Evolutionary conservation across 2,113 vertebrate species (phyloP).

Genomic region (Etheostoma spectabile): DNA sequence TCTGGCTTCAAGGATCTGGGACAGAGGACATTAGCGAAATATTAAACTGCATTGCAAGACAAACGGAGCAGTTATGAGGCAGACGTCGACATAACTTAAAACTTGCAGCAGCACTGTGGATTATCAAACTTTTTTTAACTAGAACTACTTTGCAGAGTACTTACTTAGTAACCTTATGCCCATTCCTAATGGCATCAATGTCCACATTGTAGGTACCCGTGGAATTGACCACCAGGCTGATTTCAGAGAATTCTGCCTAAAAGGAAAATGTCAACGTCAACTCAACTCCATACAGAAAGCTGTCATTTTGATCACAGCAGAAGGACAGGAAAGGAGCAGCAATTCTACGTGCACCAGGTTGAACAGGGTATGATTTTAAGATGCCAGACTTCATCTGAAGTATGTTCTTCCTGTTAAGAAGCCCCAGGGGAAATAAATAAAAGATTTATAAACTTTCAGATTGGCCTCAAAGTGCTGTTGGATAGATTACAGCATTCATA

Average conservation of each 20-base stretch:
- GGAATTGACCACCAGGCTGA: conserved; percentile 90
- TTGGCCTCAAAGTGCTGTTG: background rate
- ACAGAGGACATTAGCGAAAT: conserved; percentile 43
- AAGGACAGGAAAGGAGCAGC: background rate
- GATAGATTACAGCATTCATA: background rate
- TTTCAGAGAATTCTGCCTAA: conserved; percentile 92
- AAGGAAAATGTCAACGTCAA: conserved; percentile 35
- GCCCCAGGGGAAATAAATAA: conserved; percentile 25
- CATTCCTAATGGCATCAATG: conserved; percentile 88
- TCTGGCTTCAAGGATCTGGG: conserved; percentile 90
- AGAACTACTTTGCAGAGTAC: conserved; percentile 45
- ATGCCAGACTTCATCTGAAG: conserved; percentile 9
- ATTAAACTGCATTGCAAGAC: conserved; percentile 30
- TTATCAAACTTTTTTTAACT: background rate
- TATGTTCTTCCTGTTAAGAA: conserved; percentile 16
- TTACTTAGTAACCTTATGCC: conserved; percentile 90
- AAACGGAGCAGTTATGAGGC: conserved; percentile 4
- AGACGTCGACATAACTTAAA: background rate
- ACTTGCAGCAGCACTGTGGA: conserved; percentile 1
- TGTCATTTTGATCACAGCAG: background rate
- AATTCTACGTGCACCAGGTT: background rate
- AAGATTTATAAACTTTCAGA: conserved; percentile 13
- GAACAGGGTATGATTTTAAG: background rate
- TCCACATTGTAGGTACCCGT: conserved; percentile 89
- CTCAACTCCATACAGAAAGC: conserved; percentile 10